phyloP scores from a whole-genome alignment of 1,140 invertebrate genomes.

The Goniozus legneri region DNA sequence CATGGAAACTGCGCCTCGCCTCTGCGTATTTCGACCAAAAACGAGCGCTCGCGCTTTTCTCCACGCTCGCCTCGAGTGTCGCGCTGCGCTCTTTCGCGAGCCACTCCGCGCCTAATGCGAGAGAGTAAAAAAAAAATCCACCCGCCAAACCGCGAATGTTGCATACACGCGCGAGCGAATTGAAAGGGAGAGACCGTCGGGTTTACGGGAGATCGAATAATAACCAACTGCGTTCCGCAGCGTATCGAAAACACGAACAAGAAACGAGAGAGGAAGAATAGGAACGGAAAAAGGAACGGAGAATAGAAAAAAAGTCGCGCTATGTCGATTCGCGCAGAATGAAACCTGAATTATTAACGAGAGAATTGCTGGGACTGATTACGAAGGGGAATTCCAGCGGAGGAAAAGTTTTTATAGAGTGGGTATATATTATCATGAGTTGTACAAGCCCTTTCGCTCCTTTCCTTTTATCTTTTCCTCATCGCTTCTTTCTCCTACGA shows the following conservation, averaged over 20 bases:
- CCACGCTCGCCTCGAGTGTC: neutral
- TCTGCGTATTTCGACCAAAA: neutral
- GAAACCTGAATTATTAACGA: no score
- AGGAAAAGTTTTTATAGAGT: no score
- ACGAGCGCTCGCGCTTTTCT: neutral
- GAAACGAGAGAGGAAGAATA: neutral
- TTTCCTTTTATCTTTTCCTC: no score
- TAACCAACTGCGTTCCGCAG: slow-evolving; percentile 5
- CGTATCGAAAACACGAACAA: neutral
- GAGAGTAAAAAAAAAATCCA: slow-evolving; percentile 1
- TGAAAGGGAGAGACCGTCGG: slow-evolving; percentile 2
- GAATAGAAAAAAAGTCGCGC: no score
- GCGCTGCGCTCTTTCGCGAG: neutral
- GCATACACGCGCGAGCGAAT: no score
- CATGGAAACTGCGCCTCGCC: no score
- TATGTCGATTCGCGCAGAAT: slow-evolving; percentile 15
- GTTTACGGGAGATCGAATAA: slow-evolving; percentile 9
- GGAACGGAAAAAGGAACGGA: slow-evolving; percentile 16
- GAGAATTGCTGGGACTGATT: no score
- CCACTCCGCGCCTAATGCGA: neutral
- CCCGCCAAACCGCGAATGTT: no score
- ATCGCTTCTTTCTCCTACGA: no score
- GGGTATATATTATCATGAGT: no score
- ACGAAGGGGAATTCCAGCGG: no score
- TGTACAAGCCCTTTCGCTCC: no score